Base-by-base conservation (phyloP, 2,797 vertebrate genomes). In the Lophotriccus pileatus region DNA sequence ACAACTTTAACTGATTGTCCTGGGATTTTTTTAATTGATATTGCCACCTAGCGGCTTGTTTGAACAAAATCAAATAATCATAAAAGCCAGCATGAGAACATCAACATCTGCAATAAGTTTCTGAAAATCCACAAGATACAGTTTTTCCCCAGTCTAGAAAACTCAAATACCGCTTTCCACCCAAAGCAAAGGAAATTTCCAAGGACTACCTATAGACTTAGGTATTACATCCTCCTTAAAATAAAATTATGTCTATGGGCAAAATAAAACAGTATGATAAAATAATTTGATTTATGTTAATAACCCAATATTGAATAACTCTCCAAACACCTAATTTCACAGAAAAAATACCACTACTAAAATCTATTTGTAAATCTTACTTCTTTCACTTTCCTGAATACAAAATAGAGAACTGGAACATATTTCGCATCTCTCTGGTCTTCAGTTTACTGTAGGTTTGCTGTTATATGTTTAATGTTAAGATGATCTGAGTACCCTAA, bases 21-120 rank as follows among this genome's bases (percentile, higher is more conserved):
- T 41, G 49, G 25, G 81, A 37, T 81, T 76, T 69, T 89, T 95
- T 87, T 81, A 96, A 93, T 94, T 96, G 77, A 70, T 68, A 72
- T 94, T 95, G 96, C 96, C 96, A 96, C 80, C 96, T 97, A 96
- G 95, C 0, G 96, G 95, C 56, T 84, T 96, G 53, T 87, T 94
- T 81, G 74, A 83, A 77, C 34, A 77, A 14, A 28, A 70, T 75
- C 58, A 80, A 91, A 59, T 49, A 87, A 82, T 27, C 77, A 39
- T 47, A 59, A 73, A 76, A 91, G 34, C 34, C 83, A 84, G 44
- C 43, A 89, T 8, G 36, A 87, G 56, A 91, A 49, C 21, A 32
- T 18, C 24, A 49, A 46, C 12, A 7, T 30, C 53, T 39, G 50
- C 9, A 79, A 1, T 17, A 60, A 49, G 7, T 32, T 62, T 75